Evolutionary conservation across 2,797 vertebrate species (phyloP), one percentile per base, ranked within the genome.

Genomic region (Enteromius trimaculatus): DNA sequence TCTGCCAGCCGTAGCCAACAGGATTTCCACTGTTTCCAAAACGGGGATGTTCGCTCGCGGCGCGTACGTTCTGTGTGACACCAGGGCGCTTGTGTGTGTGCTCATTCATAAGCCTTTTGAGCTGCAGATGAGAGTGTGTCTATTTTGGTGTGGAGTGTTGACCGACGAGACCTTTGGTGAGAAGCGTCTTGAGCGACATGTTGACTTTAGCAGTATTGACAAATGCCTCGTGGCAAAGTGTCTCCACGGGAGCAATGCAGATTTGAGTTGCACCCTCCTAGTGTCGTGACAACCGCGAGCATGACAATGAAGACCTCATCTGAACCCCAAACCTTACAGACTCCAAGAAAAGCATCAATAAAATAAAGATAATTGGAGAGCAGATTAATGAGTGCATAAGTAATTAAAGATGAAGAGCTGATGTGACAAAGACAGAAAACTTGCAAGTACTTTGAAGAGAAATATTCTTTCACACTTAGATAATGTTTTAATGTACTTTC

Each of bases 191-290:
- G 89, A 86, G 68, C 85, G 90, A 90, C 89, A 88, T 39, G 64
- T 83, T 85, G 88, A 87, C 77, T 72, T 87, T 81, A 91, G 84
- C n/a, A 69, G 80, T 82, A 60, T 87, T 90, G 90, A 90, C 87
- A 90, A 86, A 90, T 79, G 29, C 39, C 83, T 88, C 74, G 47
- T 53, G 49, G 79, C 89, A 84, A 74, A 65, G 86, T 84, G 78
- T 86, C 85, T 88, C 83, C 29, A 77, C 44, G 79, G 79, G 84
- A 77, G 31, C n/a, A 11, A 55, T 49, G 37, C 82, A 37, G 19
- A 68, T 78, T 85, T 68, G 47, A 81, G 53, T 29, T 65, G 49
- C 39, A 19, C 31, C 53, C 34, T 85, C 51, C 47, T 21, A 34
- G 62, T 77, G 82, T 84, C 78, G 71, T 19, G 66, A 66, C 66